Evolutionary conservation across 2,888 invertebrate species (phyloP), one percentile per base, ranked within the genome.

Genomic region (Theretra japonica): DNA sequence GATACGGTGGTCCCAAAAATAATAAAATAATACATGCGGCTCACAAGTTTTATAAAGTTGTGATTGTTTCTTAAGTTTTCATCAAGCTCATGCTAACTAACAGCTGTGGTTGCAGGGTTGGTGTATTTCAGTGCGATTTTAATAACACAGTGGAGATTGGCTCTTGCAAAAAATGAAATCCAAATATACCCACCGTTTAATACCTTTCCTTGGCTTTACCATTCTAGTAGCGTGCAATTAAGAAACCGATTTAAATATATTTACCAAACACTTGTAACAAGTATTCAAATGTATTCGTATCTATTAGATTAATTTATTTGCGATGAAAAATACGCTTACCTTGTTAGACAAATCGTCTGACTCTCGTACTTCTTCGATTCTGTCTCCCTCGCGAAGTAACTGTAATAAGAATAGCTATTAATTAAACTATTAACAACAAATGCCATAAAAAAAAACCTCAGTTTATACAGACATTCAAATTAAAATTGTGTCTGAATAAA

Each of bases 371-470:
- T 88, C 86, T 2, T 86, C 85, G 48, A 83, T 77, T 50, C 80
- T 80, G 68, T 87, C 89, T 0, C 88, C 90, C 68, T 90, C 91
- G 3, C 86, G 87, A 4, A 91, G 80, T 48, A 90, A 74, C 90
- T 90, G 85, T 48, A 21, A 85, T 41, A 41, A 11, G 11, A 41
- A 41, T 11, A 41, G 11, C 2, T 0, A 41, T 41, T 15, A 82
- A 41, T 68, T 11, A 71, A 60, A 72, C 69, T 65, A 23, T 23
- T 11, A 68, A 15, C 1, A 15, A n/a, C 17, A 28, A n/a, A 1
- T 50, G 28, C 50, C 5, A 53, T 17, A 21, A n/a, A 8, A 21
- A n/a, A n/a, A n/a, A n/a, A n/a, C n/a, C 7, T 28, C 28, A 28
- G 1, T 59, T 56, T 4, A 21, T 56, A 56, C 21, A 56, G 33